Base-by-base conservation (phyloP, 2,888 invertebrate genomes). In the Ichneumoninae sp. region DNA sequence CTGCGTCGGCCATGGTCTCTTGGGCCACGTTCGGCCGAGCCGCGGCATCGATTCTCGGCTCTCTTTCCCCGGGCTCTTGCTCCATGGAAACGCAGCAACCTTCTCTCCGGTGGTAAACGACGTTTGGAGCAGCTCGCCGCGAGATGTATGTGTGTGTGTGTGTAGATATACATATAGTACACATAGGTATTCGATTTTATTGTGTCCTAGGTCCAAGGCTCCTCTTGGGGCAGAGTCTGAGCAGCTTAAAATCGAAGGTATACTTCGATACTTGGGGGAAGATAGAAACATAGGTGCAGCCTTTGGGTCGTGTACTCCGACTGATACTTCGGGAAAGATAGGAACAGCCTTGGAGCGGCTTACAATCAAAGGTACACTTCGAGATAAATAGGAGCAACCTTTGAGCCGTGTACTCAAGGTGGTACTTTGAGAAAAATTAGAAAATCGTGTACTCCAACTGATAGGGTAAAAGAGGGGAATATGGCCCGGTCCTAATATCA, bases 71-170 rank as follows among this genome's bases (percentile, higher is more conserved):
- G 13, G 4, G 30, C 6, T 52, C 7, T 60, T 26, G 16, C 50
- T 36, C 22, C 52, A 50, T 40, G 36, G 36, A 76, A 66, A 76
- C 75, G 66, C 66, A 76, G 22, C 66, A 66, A 66, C 40, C 66
- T 66, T 66, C 66, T 66, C 16, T 6, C 33, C 63, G 30, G 2
- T 63, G 63, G 63, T 33, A 33, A 33, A 63, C 16, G 63, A 30
- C 63, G 63, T 33, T 33, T 33, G 16, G 33, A 33, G 30, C 16
- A 33, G 16, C 63, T 33, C 16, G 16, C 16, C 44, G 44, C 13
- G 16, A 47, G 44, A 16, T 16, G 0, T 47, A 47, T 16, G 10
- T 16, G 2, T 47, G 10, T 16, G 2, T 47, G 10, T 47, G 6
- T 44, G 6, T 44, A 22, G 22, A 22, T 22, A 13, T 44, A 16